Evolutionary conservation across 37 sponge, comb jelly and placozoan genomes (phyloP), one percentile per base, ranked within the genome.

Genomic region (Ephydatia muelleri): DNA sequence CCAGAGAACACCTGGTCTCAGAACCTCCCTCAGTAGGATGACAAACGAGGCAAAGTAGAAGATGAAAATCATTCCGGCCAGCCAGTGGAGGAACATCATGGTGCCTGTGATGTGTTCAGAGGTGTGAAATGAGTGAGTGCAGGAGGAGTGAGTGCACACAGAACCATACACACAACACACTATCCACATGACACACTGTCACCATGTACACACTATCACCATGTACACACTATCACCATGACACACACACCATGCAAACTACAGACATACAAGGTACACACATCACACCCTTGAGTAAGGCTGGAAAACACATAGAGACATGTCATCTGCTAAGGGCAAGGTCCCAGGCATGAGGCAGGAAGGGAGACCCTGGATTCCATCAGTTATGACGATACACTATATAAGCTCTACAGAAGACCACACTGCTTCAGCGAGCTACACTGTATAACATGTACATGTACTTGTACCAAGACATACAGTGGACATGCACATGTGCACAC

Each of bases 1-100:
- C 98, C 98, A 97, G 68, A 97, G 86, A 26, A 97, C 98, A 35
- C 98, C 98, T 16, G 98, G 98, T 74, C 98, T 40, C 16, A 97
- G 66, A 13, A 97, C 90, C 87, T 97, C 94, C 49, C 98, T 88
- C 65, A 95, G 77, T 9, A 97, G 82, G 76, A 97, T 85, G 67
- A 97, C 98, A 77, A 97, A 95, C 11, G 96, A 95, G 38, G 98
- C 98, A 80, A 97, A 86, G 90, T 95, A 97, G 90, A 95, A 97
- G 73, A 97, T 88, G 76, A 89, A 97, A 34, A 95, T 89, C 94
- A 97, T 97, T 2, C 98, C 98, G 28, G 91, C 93, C 71, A 97
- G 82, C 98, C 98, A 97, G 92, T 97, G 98, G 12, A 97, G 76
- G 76, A 97, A 97, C 73, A 83, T 94, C 32, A 93, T 72, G 13